These are phyloP conservation scores for Marmota flaviventris DNA, from an alignment of 2,113 vertebrate genomes.

Conservation along the genomic window DNA sequence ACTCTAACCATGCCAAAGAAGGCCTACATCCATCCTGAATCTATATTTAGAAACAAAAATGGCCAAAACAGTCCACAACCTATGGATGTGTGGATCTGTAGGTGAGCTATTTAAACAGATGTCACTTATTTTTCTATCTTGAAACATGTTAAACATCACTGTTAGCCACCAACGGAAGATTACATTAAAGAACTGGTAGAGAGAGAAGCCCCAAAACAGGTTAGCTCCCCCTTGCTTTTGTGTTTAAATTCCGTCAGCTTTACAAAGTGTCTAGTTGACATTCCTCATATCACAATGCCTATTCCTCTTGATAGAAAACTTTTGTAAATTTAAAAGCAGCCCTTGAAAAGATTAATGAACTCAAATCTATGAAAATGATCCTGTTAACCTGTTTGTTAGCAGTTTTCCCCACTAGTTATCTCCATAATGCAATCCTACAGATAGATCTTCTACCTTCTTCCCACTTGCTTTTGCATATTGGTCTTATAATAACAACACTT, in stretches of 20 bases:
- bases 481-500: not conserved
- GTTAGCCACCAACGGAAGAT: not conserved
- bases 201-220: not conserved
- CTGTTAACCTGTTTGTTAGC: conserved; percentile 2
- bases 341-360: conserved; percentile 52
- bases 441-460: not conserved
- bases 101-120: conserved; percentile 52
- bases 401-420: not conserved
- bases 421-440: not conserved
- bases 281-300: not conserved
- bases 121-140: conserved; percentile 53
- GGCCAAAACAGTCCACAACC: conserved; percentile 7
- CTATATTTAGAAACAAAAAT: conserved; percentile 54
- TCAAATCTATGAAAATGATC: conserved; percentile 43
- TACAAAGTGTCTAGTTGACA: not conserved
- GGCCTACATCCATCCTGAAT: conserved; percentile 17
- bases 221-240: not conserved
- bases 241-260: conserved; percentile 31
- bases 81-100: not conserved
- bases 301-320: not conserved
- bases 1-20: conserved; percentile 6
- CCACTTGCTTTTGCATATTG: conserved; percentile 42
- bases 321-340: conserved; percentile 51
- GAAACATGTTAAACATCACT: not conserved
- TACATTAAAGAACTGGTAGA: not conserved